Evolutionary conservation across 2,113 vertebrate genomes (phyloP), one percentile per base, ranked within the genome.

Genomic region (Poeciliopsis turrubarensis): DNA sequence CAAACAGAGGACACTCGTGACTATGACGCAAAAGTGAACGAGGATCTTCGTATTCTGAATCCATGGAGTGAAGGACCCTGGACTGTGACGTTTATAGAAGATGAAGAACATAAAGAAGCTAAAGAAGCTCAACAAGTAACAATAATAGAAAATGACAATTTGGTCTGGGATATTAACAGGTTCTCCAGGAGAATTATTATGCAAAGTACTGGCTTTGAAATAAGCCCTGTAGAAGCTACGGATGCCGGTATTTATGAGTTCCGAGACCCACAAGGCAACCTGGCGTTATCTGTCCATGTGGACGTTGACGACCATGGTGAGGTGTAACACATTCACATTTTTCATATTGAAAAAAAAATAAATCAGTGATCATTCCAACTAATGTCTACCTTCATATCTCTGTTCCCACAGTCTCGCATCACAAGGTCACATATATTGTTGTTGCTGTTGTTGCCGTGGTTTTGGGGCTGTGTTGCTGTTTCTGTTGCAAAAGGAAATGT

Each of bases 191-290:
- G 79, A 71, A 5, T 81, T 8, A 0, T 0, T 0, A 0, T 1
- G 0, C 0, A 1, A 0, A 0, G 0, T 0, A 0, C 25, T 1
- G 51, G 44, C 26, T 0, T 89, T 3, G 6, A 37, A 11, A 68
- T 92, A 8, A 0, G 2, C 27, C 1, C 15, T 4, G 0, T 87
- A n/a, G 1, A 71, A 29, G 4, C 0, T 0, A 0, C 0, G 17
- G 87, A 92, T 29, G 22, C 70, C 47, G 90, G 87, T 34, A 44
- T 1, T 5, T 89, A 51, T 47, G 29, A 73, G 25, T 75, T 88
- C 66, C 85, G 30, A 60, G 91, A 90, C 51, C 1, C 6, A 1
- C 3, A 78, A 1, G 70, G 41, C 1, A 26, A 85, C 78, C 61
- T 89, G 68, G 77, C 14, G n/a, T 7, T 70, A 47, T 17, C 5